phyloP scores from a whole-genome alignment of 2,888 invertebrate species.

The Blastobasis adustella region DNA sequence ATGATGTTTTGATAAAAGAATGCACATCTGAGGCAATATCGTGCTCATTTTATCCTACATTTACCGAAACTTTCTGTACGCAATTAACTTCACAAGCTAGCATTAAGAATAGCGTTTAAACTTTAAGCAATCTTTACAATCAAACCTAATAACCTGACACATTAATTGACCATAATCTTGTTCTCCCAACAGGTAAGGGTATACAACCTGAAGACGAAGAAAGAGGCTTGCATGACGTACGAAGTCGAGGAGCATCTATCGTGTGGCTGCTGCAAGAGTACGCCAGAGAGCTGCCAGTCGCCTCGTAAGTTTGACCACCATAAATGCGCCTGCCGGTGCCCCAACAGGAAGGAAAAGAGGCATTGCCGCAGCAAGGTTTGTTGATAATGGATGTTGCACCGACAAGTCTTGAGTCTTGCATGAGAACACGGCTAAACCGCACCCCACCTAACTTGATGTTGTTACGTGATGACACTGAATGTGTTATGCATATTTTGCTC shows the following conservation, averaged over 20 bases:
- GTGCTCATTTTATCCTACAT: too few species aligned
- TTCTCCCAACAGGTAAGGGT: constrained; percentile 48
- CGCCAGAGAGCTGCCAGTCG: constrained; percentile 39
- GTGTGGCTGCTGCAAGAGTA: constrained; percentile 51
- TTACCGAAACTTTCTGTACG: too few species aligned
- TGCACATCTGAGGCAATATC: too few species aligned
- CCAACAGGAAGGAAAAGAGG: constrained; percentile 55
- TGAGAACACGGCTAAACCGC: constrained; percentile 16
- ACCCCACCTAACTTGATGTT: neutral
- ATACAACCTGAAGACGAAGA: constrained; percentile 50
- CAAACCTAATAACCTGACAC: too few species aligned
- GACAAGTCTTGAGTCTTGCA: constrained; percentile 44
- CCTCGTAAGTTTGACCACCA: constrained; percentile 58
- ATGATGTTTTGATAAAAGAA: constrained; percentile 1
- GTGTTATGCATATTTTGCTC: too few species aligned
- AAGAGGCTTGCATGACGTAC: constrained; percentile 54
- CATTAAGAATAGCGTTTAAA: too few species aligned
- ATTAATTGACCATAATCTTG: neutral
- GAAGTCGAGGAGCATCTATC: constrained; percentile 52
- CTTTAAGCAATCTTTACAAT: too few species aligned
- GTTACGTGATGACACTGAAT: neutral
- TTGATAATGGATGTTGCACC: constrained; percentile 68
- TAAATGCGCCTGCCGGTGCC: constrained; percentile 70
- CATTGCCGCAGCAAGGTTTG: constrained; percentile 62
- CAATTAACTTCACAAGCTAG: too few species aligned